Percentiles rank a stretch among this genome's conserved stretches.
These are phyloP conservation scores for Butastur rufipennis DNA, from an alignment of 2,113 vertebrate species.

Conservation along the genomic window DNA sequence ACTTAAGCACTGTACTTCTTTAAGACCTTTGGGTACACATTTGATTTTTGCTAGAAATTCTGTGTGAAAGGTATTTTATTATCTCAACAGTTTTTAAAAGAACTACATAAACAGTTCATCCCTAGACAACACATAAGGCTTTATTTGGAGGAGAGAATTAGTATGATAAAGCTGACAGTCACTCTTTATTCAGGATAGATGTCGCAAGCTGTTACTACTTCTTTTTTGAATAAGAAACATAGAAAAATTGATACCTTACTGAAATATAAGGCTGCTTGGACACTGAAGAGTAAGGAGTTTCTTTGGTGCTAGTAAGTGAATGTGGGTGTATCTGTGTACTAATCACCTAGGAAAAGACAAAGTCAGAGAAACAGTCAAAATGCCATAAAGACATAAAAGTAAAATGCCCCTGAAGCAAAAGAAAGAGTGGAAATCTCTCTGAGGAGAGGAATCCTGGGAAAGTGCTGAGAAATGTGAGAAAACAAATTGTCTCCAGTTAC, in stretches of 20 bases:
- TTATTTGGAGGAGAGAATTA: background rate
- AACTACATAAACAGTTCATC: background rate
- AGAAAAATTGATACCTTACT: background rate
- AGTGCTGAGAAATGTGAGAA: background rate
- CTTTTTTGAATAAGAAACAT: slow-evolving; percentile 8
- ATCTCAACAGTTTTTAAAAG: background rate
- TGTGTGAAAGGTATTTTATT: slow-evolving; percentile 16
- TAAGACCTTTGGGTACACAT: background rate
- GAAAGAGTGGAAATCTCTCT: background rate
- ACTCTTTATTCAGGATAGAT: slow-evolving; percentile 24
- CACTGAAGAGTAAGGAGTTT: background rate
- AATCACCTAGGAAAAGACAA: background rate
- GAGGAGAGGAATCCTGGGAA: background rate
- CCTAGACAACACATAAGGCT: slow-evolving; percentile 20
- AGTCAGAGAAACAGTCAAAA: background rate
- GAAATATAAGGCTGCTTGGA: background rate
- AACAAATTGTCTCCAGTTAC: background rate
- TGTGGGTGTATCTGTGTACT: background rate
- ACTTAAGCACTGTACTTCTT: background rate
- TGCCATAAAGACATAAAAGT: background rate
- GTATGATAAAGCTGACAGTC: slow-evolving; percentile 17
- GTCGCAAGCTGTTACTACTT: slow-evolving; percentile 36
- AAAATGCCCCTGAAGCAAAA: background rate
- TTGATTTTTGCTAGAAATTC: slow-evolving; percentile 4
- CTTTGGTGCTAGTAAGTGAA: background rate